Base-by-base conservation (phyloP, 2,888 invertebrate species). In the Linnaemya tessellans region DNA sequence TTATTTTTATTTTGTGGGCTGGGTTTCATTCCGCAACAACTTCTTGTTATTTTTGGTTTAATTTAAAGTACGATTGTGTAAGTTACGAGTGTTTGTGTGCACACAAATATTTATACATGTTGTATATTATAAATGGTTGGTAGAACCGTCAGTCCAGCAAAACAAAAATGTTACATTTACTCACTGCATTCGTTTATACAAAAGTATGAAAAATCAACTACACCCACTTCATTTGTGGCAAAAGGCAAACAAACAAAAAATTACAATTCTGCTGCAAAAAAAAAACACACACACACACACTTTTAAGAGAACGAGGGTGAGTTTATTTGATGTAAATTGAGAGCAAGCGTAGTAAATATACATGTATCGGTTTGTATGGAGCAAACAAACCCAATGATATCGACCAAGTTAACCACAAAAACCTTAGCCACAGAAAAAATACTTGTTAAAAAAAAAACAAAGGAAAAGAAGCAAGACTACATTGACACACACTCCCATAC, bases 331-430 rank as follows among this genome's bases (percentile, higher is more conserved):
- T 22, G 30, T 18, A 70, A 56, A 77, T 67, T 46, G 67, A 82
- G 85, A 85, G 85, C 85, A 85, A 56, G 81, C 85, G 82, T 85
- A 85, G 75, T 85, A 70, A 64, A 74, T 58, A 22, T 1, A 46
- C 22, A 18, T 22, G 0, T n/a, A n/a, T 22, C 10, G n/a, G 30
- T 64, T 30, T 51, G 64, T 35, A 49, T 18, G 38, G 11, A 20
- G 18, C 67, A 49, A 46, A 58, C 46, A 20, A 78, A 38, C 58
- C 56, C 35, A 73, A 71, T 82, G 84, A 87, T 87, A 88, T 88
- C 86, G 87, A 87, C 86, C 88, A 88, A 89, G 87, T 88, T 86
- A 88, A 90, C 90, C 90, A 87, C 90, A 90, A 89, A 85, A 91
- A 88, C 90, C 89, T 90, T 89, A 89, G 88, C 88, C 88, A 86